phyloP scores from a whole-genome alignment of 2,797 vertebrate genomes.

The Hypotaenidia philippensis region DNA sequence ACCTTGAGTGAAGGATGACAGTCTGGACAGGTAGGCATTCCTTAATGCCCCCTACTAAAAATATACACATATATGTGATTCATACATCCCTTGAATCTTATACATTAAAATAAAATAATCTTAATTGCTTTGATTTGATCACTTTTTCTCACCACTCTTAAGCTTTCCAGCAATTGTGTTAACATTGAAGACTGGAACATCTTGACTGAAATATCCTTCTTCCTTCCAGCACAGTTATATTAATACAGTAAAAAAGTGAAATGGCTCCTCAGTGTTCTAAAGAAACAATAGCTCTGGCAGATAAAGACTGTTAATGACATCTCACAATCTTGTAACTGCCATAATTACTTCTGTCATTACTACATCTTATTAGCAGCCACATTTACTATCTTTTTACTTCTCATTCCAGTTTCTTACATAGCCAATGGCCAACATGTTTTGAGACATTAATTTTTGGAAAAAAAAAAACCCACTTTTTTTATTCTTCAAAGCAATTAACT shows the following conservation, averaged over 20 bases:
- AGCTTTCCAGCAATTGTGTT: background rate
- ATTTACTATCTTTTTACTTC: background rate
- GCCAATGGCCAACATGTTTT: constrained; percentile 6
- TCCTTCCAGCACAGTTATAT: background rate
- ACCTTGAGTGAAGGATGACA: background rate
- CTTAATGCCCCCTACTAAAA: background rate
- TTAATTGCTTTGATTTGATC: background rate
- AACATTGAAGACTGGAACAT: background rate
- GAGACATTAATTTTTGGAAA: constrained; percentile 43
- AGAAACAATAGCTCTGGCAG: background rate
- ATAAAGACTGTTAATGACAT: background rate
- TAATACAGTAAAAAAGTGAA: background rate
- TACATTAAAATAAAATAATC: background rate
- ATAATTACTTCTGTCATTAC: background rate
- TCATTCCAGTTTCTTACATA: background rate
- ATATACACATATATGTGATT: background rate
- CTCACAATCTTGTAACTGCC: background rate
- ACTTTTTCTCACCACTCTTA: background rate
- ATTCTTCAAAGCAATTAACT: constrained; percentile 48
- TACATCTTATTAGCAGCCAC: background rate
- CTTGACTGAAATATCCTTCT: background rate
- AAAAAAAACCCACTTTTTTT: background rate
- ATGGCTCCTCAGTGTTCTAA: background rate
- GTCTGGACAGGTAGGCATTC: background rate
- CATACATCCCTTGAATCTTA: background rate